Conservation (phyloP, 2,113 vertebrate species). For the Amazona vittata region DNA sequence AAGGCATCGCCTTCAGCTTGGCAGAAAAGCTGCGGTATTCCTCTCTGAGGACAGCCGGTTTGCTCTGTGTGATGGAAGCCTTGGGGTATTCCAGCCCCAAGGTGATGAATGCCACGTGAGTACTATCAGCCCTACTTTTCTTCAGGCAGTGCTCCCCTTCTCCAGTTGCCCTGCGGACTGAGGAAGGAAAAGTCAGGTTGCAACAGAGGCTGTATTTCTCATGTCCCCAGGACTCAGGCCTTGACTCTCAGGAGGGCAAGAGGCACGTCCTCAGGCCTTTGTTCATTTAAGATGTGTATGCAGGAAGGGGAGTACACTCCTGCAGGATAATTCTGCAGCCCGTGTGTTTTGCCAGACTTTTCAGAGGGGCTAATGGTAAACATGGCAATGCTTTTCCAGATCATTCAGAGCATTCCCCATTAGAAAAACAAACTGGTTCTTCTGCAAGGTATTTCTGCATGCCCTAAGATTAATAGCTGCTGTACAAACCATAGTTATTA, state of each 20-base stretch:
- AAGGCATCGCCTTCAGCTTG: background rate
- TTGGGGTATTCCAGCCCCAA: background rate
- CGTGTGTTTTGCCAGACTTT: accelerated
- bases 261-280: background rate
- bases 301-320: accelerated
- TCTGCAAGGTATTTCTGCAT: background rate
- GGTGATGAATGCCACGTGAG: background rate
- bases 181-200: background rate
- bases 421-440: background rate
- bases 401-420: background rate
- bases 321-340: background rate
- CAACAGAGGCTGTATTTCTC: background rate
- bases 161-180: accelerated
- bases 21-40: background rate
- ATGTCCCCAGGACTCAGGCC: too few species aligned
- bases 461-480: background rate
- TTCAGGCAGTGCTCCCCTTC: background rate
- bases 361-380: background rate
- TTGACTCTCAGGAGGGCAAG: background rate
- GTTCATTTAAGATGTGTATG: background rate
- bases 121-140: background rate
- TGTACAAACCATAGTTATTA: background rate
- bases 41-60: background rate
- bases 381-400: accelerated
- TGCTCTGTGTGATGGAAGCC: background rate